Percentiles rank a stretch among this genome's conserved stretches.
These are phyloP conservation scores for Drosophila ananassae DNA, from an alignment of 1,140 invertebrate species.

Conservation along the genomic window DNA sequence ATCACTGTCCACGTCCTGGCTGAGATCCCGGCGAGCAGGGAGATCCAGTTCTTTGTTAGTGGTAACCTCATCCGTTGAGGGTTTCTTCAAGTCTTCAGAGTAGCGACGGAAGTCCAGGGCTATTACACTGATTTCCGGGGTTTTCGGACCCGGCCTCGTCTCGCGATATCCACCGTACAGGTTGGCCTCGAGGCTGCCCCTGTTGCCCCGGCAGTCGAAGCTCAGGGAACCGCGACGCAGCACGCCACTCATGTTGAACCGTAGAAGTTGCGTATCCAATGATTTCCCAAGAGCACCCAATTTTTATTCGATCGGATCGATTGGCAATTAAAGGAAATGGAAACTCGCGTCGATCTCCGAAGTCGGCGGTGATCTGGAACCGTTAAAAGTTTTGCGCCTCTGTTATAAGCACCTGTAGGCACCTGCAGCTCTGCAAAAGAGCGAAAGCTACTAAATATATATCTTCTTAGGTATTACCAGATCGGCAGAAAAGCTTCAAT, in stretches of 20 bases:
- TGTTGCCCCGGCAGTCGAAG: conserved; percentile 65
- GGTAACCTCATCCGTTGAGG: background rate
- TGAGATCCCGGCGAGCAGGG: conserved; percentile 61
- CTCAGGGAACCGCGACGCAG: conserved; percentile 77
- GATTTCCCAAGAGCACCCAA: conserved; percentile 23
- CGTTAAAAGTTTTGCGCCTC: conserved; percentile 63
- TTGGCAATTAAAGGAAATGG: background rate
- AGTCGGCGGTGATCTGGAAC: conserved; percentile 68
- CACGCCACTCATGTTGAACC: conserved; percentile 70
- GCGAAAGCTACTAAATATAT: conserved; percentile 51
- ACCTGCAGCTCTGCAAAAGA: conserved; percentile 33
- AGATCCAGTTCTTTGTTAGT: background rate
- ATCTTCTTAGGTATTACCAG: conserved; percentile 35
- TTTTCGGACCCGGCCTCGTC: conserved; percentile 64
- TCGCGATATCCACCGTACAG: conserved; percentile 79
- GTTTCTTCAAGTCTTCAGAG: conserved; percentile 78
- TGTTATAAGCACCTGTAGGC: conserved; percentile 55
- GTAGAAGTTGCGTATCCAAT: background rate
- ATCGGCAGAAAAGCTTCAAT: conserved; percentile 8
- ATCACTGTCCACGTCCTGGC: conserved; percentile 85
- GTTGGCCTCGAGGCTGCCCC: conserved; percentile 77
- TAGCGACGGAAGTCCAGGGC: conserved; percentile 78
- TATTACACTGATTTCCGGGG: conserved; percentile 82
- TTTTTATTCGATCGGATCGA: conserved; percentile 49
- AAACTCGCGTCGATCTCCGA: conserved; percentile 28